A percentile compares a stretch with the other conserved stretches of the same genome.
Conservation (phyloP, 2,113 vertebrate species). For the Alaudala cheleensis region DNA sequence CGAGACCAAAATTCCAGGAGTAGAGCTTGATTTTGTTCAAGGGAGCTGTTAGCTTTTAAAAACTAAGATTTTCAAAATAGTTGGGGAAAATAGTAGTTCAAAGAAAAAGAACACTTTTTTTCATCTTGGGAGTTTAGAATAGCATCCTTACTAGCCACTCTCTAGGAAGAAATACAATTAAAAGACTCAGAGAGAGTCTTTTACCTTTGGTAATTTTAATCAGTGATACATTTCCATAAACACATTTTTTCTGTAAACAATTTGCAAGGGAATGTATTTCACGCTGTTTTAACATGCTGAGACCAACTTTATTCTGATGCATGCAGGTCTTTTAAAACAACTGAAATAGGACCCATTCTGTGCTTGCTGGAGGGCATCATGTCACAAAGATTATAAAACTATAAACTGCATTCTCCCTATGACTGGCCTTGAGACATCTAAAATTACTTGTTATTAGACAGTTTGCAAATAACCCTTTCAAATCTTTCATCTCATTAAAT, state of each 20-base stretch:
- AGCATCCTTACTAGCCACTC: constrained; percentile 10
- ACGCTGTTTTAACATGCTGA: constrained; percentile 71
- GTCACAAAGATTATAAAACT: constrained; percentile 69
- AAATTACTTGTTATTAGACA: constrained; percentile 65
- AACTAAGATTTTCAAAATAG: not conserved
- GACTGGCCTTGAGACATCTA: constrained; percentile 65
- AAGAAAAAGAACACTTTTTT: constrained; percentile 1
- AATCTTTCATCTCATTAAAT: constrained; percentile 21
- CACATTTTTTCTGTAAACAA: constrained; percentile 71
- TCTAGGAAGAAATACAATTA: constrained; percentile 73
- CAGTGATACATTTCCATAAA: constrained; percentile 69
- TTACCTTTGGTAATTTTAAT: constrained; percentile 74
- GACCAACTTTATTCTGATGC: constrained; percentile 66
- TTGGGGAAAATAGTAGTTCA: not conserved
- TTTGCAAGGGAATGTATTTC: constrained; percentile 73
- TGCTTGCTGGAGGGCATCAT: constrained; percentile 57
- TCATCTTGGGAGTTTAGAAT: constrained; percentile 49
- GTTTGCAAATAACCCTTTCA: constrained; percentile 64
- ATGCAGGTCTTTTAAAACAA: constrained; percentile 68
- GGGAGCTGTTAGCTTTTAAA: not conserved
- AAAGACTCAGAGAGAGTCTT: constrained; percentile 66
- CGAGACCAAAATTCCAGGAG: not conserved
- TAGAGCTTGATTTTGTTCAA: not conserved
- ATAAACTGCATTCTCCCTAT: constrained; percentile 58
- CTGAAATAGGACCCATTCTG: constrained; percentile 69